phyloP scores from a whole-genome alignment of 2,113 vertebrate genomes.

The Phoxinus phoxinus region DNA sequence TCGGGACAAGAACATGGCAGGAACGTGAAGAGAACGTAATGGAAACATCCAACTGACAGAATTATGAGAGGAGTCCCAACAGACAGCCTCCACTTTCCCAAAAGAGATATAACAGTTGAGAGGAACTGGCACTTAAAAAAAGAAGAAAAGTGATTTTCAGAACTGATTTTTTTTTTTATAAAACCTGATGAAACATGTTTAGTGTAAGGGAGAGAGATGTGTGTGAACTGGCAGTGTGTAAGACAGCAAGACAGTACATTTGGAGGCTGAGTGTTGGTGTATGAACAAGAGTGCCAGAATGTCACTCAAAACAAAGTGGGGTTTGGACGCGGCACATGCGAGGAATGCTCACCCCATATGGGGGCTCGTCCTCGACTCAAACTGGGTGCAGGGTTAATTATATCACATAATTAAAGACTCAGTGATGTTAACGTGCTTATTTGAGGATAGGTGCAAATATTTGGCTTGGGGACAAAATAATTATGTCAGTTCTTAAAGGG shows the following conservation, averaged over 20 bases:
- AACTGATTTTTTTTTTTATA: no score
- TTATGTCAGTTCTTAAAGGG: neutral
- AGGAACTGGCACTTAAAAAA: conserved; percentile 71
- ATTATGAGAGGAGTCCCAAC: conserved; percentile 68
- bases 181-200: neutral
- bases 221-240: conserved; percentile 49
- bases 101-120: conserved; percentile 82
- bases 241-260: conserved; percentile 64
- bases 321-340: conserved; percentile 75
- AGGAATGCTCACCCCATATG: conserved; percentile 63
- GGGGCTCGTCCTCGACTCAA: conserved; percentile 57
- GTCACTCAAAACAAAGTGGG: conserved; percentile 82
- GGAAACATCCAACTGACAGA: conserved; percentile 78
- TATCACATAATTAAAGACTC: conserved; percentile 62
- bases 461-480: conserved; percentile 24
- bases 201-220: conserved; percentile 38
- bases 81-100: conserved; percentile 74
- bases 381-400: conserved; percentile 64
- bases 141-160: neutral
- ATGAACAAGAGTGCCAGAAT: conserved; percentile 76
- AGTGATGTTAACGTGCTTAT: conserved; percentile 46
- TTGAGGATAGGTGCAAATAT: conserved; percentile 33
- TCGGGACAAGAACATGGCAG: conserved; percentile 38
- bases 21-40: conserved; percentile 63
- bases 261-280: conserved; percentile 74